These are phyloP conservation scores for Neotoxoptera formosana DNA, from an alignment of 1,140 invertebrate genomes.

Conservation along the genomic window DNA sequence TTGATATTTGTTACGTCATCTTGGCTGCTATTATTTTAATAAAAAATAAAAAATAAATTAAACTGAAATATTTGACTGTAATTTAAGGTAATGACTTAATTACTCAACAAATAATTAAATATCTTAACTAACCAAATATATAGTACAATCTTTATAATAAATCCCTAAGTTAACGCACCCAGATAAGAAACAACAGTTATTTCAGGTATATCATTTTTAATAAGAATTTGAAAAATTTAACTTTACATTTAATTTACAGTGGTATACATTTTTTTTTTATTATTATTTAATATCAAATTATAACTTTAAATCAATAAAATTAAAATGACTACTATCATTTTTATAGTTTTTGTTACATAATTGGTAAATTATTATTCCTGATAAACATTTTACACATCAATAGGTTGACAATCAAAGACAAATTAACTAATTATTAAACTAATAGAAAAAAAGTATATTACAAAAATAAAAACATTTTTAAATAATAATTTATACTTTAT, in stretches of 20 bases:
- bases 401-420: background rate
- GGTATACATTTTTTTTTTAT: too few relatives aligned
- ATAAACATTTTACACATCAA: background rate
- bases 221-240: background rate
- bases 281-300: too few relatives aligned
- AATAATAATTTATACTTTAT: background rate
- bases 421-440: background rate
- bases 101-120: background rate
- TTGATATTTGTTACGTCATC: conserved; percentile 48
- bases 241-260: background rate
- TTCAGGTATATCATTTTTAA: background rate
- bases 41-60: background rate
- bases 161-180: background rate
- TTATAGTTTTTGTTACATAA: background rate
- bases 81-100: background rate
- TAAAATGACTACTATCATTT: background rate
- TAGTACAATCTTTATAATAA: background rate
- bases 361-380: background rate
- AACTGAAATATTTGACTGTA: background rate
- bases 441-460: background rate
- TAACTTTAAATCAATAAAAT: background rate
- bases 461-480: background rate
- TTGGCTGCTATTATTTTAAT: conserved; percentile 47
- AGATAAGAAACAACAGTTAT: background rate
- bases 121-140: background rate